Evolutionary conservation across 2,113 vertebrate genomes (phyloP), one percentile per base, ranked within the genome.

Genomic region (Prolemur simus): DNA sequence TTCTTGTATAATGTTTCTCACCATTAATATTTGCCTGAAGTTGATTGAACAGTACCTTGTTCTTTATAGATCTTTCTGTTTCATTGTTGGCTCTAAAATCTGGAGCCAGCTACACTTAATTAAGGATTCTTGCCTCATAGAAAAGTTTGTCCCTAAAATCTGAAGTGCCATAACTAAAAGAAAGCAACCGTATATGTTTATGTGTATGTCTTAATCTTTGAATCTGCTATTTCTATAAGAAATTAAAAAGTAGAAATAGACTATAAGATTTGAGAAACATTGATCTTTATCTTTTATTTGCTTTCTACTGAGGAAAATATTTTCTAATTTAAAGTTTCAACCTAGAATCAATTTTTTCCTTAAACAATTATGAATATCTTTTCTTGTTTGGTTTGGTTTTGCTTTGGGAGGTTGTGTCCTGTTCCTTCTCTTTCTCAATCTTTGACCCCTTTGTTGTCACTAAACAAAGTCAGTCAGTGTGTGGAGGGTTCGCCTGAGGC

Each of bases 331-430:
- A 52, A 92, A 87, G 39, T 76, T 89, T 69, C 91, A 83, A 17
- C 45, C 23, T 47, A 47, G 68, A 87, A n/a, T 89, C 60, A 52
- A 68, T 45, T 45, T 69, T 89, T 74, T 5, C 25, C 37, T 13
- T 34, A 42, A 76, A 58, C 34, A 56, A 8, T 60, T 84, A 63
- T 84, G 87, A 80, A 39, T 92, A 32, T 74, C 64, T 94, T 52
- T 81, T 66, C 73, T 92, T 69, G 25, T 95, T 80, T 7, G n/a
- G 13, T 76, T 71, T 83, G 47, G 49, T 86, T 97, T 95, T 94
- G 71, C 71, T 93, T 52, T 7, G 32, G 76, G 74, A 87, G n/a
- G 37, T 63, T 39, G 42, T 71, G 12, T 47, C 45, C 89, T 64
- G 1, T 74, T 83, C 42, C 8, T 74, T 89, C 60, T 83, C 34